These are phyloP conservation scores for Margaritifera margaritifera DNA, from an alignment of 2,888 invertebrate genomes.

Conservation along the genomic window DNA sequence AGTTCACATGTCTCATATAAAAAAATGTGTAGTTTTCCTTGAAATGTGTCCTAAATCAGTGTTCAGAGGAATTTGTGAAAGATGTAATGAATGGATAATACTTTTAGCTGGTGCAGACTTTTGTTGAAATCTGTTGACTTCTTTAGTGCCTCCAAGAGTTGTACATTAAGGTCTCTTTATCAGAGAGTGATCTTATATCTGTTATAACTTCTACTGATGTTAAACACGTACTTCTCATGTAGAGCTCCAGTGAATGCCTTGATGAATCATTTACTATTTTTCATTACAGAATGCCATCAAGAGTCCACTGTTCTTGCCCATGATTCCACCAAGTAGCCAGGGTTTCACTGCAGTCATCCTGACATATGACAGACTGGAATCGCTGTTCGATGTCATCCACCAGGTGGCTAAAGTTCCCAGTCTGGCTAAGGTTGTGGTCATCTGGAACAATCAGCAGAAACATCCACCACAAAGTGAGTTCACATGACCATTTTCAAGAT, in stretches of 20 bases:
- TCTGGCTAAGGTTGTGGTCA: constrained; percentile 90
- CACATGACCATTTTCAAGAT: neutral
- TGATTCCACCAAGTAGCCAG: constrained; percentile 81
- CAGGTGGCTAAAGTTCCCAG: constrained; percentile 91
- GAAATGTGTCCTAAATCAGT: too few relatives aligned
- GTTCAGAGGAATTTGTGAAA: too few relatives aligned
- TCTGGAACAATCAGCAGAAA: constrained; percentile 97
- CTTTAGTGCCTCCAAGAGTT: too few relatives aligned
- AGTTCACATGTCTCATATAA: too few relatives aligned
- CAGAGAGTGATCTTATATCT: neutral
- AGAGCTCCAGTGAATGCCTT: neutral
- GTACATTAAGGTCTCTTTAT: neutral
- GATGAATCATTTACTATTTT: constrained; percentile 1
- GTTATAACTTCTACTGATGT: too few relatives aligned
- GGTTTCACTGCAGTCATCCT: constrained; percentile 97
- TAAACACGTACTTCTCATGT: too few relatives aligned
- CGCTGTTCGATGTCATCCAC: constrained; percentile 88
- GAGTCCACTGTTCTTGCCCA: constrained; percentile 83
- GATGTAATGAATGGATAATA: too few relatives aligned
- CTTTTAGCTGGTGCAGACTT: too few relatives aligned
- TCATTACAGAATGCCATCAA: constrained; percentile 51
- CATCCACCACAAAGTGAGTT: constrained; percentile 87
- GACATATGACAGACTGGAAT: constrained; percentile 92
- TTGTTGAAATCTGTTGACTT: too few relatives aligned
- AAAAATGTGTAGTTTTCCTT: too few relatives aligned